These are phyloP conservation scores for Oreochromis mossambicus DNA, from an alignment of 2,797 vertebrate genomes.

Conservation along the genomic window DNA sequence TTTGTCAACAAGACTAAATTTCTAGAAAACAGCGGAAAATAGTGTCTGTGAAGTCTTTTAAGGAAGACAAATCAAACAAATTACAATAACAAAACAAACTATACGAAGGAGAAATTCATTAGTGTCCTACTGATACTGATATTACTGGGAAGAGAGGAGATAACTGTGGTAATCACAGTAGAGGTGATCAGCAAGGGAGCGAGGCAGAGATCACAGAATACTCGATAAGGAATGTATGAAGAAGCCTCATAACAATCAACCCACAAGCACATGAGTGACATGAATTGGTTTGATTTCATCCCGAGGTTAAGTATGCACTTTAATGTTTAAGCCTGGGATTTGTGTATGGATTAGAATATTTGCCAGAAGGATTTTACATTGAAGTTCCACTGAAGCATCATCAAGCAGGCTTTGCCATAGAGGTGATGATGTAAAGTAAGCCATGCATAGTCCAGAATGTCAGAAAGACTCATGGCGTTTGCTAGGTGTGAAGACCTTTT, in stretches of 20 bases:
- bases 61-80: background rate
- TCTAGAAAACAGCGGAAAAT: background rate
- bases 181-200: background rate
- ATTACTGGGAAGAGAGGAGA: background rate
- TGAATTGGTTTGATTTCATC: slow-evolving; percentile 39
- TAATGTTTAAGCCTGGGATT: slow-evolving; percentile 61
- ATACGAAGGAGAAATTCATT: background rate
- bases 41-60: background rate
- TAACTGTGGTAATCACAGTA: slow-evolving; percentile 15
- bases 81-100: background rate
- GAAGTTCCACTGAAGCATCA: slow-evolving; percentile 46
- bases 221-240: background rate
- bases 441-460: background rate
- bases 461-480: slow-evolving; percentile 25
- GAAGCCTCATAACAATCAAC: slow-evolving; percentile 9
- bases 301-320: slow-evolving; percentile 54
- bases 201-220: background rate
- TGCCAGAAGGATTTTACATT: slow-evolving; percentile 55
- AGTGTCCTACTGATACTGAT: background rate
- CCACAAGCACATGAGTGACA: slow-evolving; percentile 18
- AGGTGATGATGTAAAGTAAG: slow-evolving; percentile 30
- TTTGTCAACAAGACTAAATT: background rate
- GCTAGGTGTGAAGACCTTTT: background rate
- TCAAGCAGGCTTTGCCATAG: slow-evolving; percentile 46
- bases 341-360: slow-evolving; percentile 65